Base-by-base conservation (phyloP, 2,113 vertebrate species). In the Nansenia antarctica region DNA sequence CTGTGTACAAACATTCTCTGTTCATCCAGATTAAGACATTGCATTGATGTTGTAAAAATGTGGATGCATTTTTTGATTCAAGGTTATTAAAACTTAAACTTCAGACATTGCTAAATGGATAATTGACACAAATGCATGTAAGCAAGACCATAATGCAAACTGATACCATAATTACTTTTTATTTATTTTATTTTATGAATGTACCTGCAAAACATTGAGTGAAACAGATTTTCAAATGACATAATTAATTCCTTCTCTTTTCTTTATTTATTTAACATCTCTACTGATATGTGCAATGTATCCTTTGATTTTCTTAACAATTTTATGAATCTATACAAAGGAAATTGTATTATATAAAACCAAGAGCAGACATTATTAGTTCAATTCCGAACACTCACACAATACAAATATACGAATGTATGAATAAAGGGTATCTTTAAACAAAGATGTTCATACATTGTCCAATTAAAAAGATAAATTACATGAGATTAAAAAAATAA, bases 291-390 rank as follows among this genome's bases (percentile, higher is more conserved):
- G 32, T 61, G 39, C 70, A 60, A 30, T 30, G 27, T 52, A 62
- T 20, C 39, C 29, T 53, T 14, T 30, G 49, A 34, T 59, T 55
- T 35, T 60, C 39, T 29, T 60, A 34, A 73, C 31, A 55, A 65
- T n/a, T 73, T n/a, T 39, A 26, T 58, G 35, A 35, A 66, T 73
- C 42, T 61, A 53, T 60, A 72, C 64, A 52, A 61, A 52, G 57
- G 31, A 52, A 65, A 59, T 35, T 66, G n/a, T 18, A 53, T 58
- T 30, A 58, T 37, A 66, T 60, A 15, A 58, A 22, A 57, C 29
- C 47, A 27, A 66, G 11, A 61, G 66, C n/a, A 66, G 18, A 29
- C 34, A 52, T 18, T 2, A 72, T 73, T 73, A 67, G 57, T 73
- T 37, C 26, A 66, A 73, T 73, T 66, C 66, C 24, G 65, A 57